These are phyloP conservation scores for Anastrepha ludens DNA, from an alignment of 1,140 invertebrate genomes.

Conservation along the genomic window DNA sequence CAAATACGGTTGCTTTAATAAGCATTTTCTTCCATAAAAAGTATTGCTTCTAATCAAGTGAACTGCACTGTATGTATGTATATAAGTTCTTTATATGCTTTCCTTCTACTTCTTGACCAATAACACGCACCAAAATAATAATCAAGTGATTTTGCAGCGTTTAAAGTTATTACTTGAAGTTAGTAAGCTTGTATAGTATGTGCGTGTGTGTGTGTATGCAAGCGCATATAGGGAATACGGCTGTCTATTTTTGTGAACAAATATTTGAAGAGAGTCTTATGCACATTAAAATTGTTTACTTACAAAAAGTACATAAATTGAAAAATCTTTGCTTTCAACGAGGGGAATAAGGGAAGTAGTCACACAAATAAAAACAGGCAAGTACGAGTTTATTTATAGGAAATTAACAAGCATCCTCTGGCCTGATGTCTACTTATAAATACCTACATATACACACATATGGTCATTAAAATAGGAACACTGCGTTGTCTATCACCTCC, in stretches of 20 bases:
- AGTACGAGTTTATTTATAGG: not conserved
- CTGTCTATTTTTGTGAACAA: not conserved
- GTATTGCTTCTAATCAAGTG: too few species aligned
- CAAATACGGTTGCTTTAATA: too few species aligned
- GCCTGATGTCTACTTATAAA: too few species aligned
- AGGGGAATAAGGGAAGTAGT: not conserved
- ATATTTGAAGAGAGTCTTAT: not conserved
- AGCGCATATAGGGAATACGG: not conserved
- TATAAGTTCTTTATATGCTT: not conserved
- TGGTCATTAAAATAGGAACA: too few species aligned
- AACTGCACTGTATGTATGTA: too few species aligned
- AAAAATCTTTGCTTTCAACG: not conserved
- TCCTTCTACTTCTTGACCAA: not conserved
- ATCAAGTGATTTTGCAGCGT: not conserved
- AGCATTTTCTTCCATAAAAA: too few species aligned
- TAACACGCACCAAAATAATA: constrained; percentile 24
- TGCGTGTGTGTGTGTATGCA: too few species aligned
- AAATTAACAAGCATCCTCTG: not conserved
- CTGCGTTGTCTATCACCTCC: too few species aligned
- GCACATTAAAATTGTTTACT: constrained; percentile 3
- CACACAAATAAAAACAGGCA: not conserved
- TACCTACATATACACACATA: too few species aligned
- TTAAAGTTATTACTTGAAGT: not conserved
- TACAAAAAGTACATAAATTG: constrained; percentile 30
- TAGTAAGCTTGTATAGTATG: too few species aligned